phyloP scores from a whole-genome alignment of 2,888 invertebrate species.

The Zygothrica quintamaculata region DNA sequence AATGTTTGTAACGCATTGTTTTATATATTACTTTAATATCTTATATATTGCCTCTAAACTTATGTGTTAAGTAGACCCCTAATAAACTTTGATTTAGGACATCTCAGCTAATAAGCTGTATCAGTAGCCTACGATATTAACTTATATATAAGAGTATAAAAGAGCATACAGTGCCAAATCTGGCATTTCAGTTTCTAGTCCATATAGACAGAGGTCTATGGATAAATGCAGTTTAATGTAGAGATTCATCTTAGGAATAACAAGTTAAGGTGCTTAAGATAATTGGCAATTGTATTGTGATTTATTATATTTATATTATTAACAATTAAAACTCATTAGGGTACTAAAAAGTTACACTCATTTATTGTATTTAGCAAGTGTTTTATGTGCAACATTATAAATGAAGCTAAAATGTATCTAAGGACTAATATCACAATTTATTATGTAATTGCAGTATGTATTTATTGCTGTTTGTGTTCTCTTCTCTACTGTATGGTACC shows the following conservation, averaged over 20 bases:
- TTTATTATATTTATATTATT: neutral
- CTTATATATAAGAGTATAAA: too few species aligned
- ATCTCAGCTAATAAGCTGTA: too few species aligned
- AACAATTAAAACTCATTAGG: neutral
- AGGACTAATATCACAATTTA: constrained; percentile 84
- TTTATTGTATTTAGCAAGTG: constrained; percentile 63
- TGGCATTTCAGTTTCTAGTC: too few species aligned
- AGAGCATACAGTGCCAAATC: too few species aligned
- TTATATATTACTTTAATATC: neutral
- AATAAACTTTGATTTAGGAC: too few species aligned
- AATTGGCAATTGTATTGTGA: too few species aligned
- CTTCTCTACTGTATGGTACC: constrained; percentile 52
- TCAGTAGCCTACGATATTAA: too few species aligned
- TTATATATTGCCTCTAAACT: too few species aligned
- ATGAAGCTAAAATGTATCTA: constrained; percentile 81
- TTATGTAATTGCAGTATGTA: constrained; percentile 66
- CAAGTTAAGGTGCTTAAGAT: too few species aligned
- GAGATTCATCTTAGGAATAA: neutral
- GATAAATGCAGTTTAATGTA: too few species aligned
- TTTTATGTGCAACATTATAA: constrained; percentile 53
- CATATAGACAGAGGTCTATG: too few species aligned
- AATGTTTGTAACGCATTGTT: neutral
- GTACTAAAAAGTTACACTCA: constrained; percentile 30
- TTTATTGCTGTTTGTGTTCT: constrained; percentile 5
- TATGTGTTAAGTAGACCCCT: too few species aligned